These are phyloP conservation scores for Polypedilum pembai DNA, from an alignment of 1,140 invertebrate species.

Conservation along the genomic window DNA sequence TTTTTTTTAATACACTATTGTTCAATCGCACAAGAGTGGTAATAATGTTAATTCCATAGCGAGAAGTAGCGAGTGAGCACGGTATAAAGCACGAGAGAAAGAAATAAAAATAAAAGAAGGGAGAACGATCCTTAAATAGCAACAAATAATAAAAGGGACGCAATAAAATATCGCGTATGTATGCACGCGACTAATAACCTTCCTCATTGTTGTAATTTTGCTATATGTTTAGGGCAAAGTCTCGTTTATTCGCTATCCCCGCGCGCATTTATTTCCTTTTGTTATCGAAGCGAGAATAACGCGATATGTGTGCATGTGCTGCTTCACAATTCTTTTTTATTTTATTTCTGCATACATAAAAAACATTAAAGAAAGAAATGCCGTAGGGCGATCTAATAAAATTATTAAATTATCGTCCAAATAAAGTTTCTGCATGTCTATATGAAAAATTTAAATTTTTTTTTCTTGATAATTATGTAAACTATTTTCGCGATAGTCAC, in stretches of 20 bases:
- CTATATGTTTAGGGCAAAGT: not conserved
- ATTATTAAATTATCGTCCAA: not conserved
- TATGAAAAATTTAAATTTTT: not conserved
- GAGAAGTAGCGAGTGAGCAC: not conserved
- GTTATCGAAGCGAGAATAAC: constrained; percentile 10
- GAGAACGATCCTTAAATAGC: not conserved
- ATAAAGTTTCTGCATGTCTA: not conserved
- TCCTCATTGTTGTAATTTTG: not conserved
- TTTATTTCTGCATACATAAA: too few species aligned
- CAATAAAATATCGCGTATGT: constrained; percentile 27
- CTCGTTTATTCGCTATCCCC: constrained; percentile 10
- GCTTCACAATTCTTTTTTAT: not conserved
- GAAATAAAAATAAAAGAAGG: not conserved
- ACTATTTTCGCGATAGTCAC: not conserved
- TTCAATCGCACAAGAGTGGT: too few species aligned
- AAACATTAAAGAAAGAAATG: not conserved
- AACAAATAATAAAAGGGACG: constrained; percentile 20
- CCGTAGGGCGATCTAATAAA: not conserved
- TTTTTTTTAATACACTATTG: too few species aligned
- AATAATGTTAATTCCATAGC: too few species aligned
- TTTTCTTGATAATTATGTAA: not conserved
- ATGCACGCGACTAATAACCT: constrained; percentile 27
- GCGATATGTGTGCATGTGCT: constrained; percentile 7
- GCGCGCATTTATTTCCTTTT: constrained; percentile 7
- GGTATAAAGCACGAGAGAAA: not conserved